A percentile compares a stretch with the other conserved stretches of the same genome.
Evolutionary conservation across 1,140 invertebrate species (phyloP).

Genomic region (Tribolium madens): DNA sequence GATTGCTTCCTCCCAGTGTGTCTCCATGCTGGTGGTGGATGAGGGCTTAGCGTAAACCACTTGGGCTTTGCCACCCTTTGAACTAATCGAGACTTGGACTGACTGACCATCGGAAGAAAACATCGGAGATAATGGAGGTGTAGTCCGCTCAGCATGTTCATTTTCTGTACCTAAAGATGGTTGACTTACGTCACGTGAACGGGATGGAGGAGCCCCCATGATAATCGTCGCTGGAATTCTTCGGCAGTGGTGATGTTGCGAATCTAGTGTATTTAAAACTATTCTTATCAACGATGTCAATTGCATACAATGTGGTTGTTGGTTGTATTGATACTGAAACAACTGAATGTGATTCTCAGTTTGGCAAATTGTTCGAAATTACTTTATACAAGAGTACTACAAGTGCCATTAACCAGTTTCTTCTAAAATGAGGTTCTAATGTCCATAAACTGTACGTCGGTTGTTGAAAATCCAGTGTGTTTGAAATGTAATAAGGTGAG

Average conservation of each 20-base stretch:
- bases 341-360: neutral
- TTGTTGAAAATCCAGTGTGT: slow-evolving; percentile 68
- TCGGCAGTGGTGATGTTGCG: slow-evolving; percentile 89
- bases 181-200: slow-evolving; percentile 83
- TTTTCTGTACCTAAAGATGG: slow-evolving; percentile 78
- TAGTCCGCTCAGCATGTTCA: slow-evolving; percentile 68
- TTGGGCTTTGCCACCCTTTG: slow-evolving; percentile 67
- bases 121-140: slow-evolving; percentile 69
- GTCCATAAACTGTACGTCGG: slow-evolving; percentile 89
- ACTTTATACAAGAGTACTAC: slow-evolving; percentile 98
- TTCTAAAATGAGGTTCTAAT: slow-evolving; percentile 84
- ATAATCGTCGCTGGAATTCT: slow-evolving; percentile 82
- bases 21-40: slow-evolving; percentile 73
- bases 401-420: slow-evolving; percentile 93
- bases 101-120: slow-evolving; percentile 68
- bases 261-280: slow-evolving; percentile 93
- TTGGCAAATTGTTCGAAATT: slow-evolving; percentile 38
- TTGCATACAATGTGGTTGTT: slow-evolving; percentile 82
- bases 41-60: slow-evolving; percentile 65
- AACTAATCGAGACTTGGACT: slow-evolving; percentile 65
- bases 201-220: slow-evolving; percentile 74
- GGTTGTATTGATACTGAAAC: slow-evolving; percentile 89
- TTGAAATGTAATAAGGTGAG: slow-evolving; percentile 74
- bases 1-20: slow-evolving; percentile 76
- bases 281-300: slow-evolving; percentile 88